Evolutionary conservation across 2,888 invertebrate species (phyloP).

Genomic region (Himalopsyche japonica): DNA sequence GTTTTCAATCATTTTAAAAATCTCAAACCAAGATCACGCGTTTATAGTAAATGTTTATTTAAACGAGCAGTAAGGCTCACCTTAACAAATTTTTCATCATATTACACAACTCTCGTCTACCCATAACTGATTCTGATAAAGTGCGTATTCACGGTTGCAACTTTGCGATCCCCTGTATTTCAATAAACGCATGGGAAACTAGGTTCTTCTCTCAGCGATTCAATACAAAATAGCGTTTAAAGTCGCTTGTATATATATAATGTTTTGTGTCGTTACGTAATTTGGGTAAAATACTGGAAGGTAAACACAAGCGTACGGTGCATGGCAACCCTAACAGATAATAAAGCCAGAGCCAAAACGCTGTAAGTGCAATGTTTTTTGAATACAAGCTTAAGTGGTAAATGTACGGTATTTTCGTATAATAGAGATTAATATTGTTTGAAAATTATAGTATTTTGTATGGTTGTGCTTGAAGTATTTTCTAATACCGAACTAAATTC

Average conservation of each 20-base stretch:
- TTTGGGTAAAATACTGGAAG: not conserved
- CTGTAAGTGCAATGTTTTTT: not conserved
- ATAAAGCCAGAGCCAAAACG: not conserved
- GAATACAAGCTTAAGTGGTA: not conserved
- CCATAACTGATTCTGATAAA: not conserved
- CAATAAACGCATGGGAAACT: not conserved
- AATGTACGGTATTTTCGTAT: not conserved
- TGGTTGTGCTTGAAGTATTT: not conserved
- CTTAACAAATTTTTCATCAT: not conserved
- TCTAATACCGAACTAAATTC: not conserved
- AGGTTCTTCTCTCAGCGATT: not conserved
- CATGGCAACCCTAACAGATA: not conserved
- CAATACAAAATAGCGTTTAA: not conserved
- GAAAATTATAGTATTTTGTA: not conserved
- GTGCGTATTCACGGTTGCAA: not conserved
- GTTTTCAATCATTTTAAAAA: no score
- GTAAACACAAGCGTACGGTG: conserved; percentile 1
- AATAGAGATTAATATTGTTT: not conserved
- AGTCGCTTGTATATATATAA: not conserved
- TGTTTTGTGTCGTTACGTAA: not conserved
- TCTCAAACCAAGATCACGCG: no score
- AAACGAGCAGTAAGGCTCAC: no score
- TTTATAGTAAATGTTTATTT: no score
- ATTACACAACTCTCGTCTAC: not conserved
- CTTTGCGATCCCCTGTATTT: not conserved